Evolutionary conservation across 2,888 invertebrate species (phyloP), one percentile per base, ranked within the genome.

Genomic region (Hydriomena furcata): DNA sequence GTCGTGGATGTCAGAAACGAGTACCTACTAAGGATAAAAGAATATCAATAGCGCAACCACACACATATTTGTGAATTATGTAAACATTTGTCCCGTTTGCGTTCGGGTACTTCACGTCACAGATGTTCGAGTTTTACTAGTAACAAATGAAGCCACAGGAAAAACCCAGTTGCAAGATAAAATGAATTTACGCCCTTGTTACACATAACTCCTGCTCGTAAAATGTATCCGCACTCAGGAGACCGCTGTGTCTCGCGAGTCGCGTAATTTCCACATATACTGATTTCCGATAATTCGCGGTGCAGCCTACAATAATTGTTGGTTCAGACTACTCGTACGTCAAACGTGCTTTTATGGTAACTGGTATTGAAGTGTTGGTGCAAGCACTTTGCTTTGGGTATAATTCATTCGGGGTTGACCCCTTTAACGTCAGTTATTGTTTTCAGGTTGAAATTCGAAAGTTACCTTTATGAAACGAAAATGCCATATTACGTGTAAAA

Each of bases 231-330:
- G 45, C 50, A 61, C 65, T 66, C 66, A 51, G 50, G 67, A 63
- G 66, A 61, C 55, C 60, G 59, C 53, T 65, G 66, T 63, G 52
- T 61, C 55, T 65, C 63, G 46, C 47, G 60, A 55, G 57, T 54
- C 50, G 46, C 60, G 67, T 66, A 68, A 68, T 67, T 63, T 67
- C 61, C 68, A 75, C 69, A 67, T 71, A 64, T 68, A 64, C 65
- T 63, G 68, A 75, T 75, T 66, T 63, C 62, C 71, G 65, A 72
- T 72, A 58, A 65, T 68, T 59, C 58, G 64, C 38, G 55, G 46
- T 47, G 42, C 31, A 27, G 31, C 35, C 32, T 32, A 24, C 44
- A 45, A 46, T 44, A 49, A 51, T 48, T 46, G 50, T 49, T 20
- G 34, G 12, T 24, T 37, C 27, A 28, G 48, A 48, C n/a, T n/a